Evolutionary conservation across 2,888 invertebrate genomes (phyloP).

Genomic region (Homarus gammarus): DNA sequence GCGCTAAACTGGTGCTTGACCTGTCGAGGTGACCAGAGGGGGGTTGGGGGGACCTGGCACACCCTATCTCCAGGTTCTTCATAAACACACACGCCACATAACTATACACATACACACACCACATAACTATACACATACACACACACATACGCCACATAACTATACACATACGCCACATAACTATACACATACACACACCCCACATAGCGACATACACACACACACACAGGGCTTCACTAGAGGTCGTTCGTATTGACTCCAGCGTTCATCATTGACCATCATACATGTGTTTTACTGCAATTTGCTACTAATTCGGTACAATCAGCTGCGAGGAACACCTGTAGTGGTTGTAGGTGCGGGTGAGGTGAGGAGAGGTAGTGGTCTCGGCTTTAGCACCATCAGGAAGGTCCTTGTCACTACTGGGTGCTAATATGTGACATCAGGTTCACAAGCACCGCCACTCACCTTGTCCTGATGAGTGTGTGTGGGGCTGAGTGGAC

Average conservation of each 20-base stretch:
- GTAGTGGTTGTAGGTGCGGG: too few relatives aligned
- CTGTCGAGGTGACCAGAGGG: not conserved
- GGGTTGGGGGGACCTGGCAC: not conserved
- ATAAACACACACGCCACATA: not conserved
- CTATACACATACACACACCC: not conserved
- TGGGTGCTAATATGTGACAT: too few relatives aligned
- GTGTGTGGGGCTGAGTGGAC: too few relatives aligned
- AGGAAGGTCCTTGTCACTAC: too few relatives aligned
- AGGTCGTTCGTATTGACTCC: too few relatives aligned
- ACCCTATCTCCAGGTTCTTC: not conserved
- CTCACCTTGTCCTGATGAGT: too few relatives aligned
- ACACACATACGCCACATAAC: not conserved
- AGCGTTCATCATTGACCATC: not conserved
- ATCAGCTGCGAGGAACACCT: too few relatives aligned
- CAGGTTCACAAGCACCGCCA: too few relatives aligned
- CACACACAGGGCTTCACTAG: too few relatives aligned
- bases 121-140: not conserved
- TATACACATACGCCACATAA: not conserved
- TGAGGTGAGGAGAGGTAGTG: too few relatives aligned
- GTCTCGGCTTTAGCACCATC: not conserved
- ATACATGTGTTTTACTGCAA: too few relatives aligned
- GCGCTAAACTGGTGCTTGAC: conserved; percentile 1
- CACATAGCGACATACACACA: not conserved
- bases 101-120: not conserved
- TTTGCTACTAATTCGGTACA: too few relatives aligned